Conservation (phyloP, 2,113 vertebrate species). For the Girardinichthys multiradiatus region DNA sequence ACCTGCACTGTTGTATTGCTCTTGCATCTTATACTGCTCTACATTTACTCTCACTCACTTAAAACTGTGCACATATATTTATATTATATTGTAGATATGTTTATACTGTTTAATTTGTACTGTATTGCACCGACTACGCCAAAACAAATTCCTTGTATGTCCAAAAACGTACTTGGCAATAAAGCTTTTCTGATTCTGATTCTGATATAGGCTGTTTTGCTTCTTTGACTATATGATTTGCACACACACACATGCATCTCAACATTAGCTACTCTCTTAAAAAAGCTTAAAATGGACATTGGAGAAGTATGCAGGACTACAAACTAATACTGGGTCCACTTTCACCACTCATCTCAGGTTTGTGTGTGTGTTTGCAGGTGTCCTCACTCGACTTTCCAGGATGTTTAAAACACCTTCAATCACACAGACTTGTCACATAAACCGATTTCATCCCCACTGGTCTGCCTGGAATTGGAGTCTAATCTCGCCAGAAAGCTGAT, state of each 20-base stretch:
- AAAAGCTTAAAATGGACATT: background rate
- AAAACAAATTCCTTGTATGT: no score
- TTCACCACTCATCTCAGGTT: background rate
- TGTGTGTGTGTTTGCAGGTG: background rate
- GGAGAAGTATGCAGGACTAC: background rate
- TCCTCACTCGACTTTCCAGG: constrained; percentile 1
- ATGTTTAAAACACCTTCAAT: background rate
- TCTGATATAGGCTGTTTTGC: background rate
- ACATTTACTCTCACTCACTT: no score
- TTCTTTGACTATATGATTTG: background rate
- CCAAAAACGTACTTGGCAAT: no score
- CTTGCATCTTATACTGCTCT: no score
- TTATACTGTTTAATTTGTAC: no score
- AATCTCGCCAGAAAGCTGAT: constrained; percentile 25
- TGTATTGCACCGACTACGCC: no score
- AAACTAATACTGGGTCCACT: background rate
- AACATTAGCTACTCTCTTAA: background rate
- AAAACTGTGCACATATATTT: no score
- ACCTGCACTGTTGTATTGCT: no score
- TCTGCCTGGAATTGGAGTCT: constrained; percentile 11
- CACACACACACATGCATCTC: background rate
- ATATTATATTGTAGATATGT: no score
- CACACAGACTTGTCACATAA: constrained; percentile 10
- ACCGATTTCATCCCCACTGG: constrained; percentile 14
- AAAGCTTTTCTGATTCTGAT: no score